Percentiles rank a stretch among this genome's conserved stretches.
These are phyloP conservation scores for Papilio dardanus DNA, from an alignment of 1,140 invertebrate species.

Conservation along the genomic window DNA sequence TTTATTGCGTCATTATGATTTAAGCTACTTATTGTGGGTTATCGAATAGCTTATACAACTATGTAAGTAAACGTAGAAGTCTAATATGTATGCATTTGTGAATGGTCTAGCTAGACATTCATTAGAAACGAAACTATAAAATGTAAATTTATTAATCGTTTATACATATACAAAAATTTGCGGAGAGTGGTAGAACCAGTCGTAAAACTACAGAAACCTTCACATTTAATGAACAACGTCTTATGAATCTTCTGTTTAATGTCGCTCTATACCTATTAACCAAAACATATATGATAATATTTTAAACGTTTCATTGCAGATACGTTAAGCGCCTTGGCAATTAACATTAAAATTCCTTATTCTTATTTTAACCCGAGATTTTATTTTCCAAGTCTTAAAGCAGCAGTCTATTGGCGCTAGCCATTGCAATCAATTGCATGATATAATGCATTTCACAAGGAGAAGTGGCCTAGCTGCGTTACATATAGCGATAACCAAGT, in stretches of 20 bases:
- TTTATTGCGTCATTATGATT: neutral
- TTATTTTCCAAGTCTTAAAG: neutral
- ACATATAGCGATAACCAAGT: constrained; percentile 40
- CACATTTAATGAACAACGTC: neutral
- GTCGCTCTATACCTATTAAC: neutral
- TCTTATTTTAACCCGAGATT: neutral
- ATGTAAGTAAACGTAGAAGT: neutral
- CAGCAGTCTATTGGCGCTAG: neutral
- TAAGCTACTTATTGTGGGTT: constrained; percentile 16
- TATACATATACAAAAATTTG: neutral
- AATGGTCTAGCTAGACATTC: neutral
- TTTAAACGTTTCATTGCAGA: neutral
- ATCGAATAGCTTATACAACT: constrained; percentile 10
- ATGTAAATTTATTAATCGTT: neutral
- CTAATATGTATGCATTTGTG: neutral
- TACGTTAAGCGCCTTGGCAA: neutral
- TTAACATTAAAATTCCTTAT: neutral
- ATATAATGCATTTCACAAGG: constrained; percentile 39
- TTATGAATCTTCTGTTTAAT: constrained; percentile 1
- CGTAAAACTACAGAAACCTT: neutral
- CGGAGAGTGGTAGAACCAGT: neutral
- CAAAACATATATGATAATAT: neutral
- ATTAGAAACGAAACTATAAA: neutral
- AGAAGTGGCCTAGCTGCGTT: constrained; percentile 51
- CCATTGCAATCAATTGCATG: constrained; percentile 18